Evolutionary conservation across 1,140 invertebrate genomes (phyloP).

Genomic region (Drepana arcuata): DNA sequence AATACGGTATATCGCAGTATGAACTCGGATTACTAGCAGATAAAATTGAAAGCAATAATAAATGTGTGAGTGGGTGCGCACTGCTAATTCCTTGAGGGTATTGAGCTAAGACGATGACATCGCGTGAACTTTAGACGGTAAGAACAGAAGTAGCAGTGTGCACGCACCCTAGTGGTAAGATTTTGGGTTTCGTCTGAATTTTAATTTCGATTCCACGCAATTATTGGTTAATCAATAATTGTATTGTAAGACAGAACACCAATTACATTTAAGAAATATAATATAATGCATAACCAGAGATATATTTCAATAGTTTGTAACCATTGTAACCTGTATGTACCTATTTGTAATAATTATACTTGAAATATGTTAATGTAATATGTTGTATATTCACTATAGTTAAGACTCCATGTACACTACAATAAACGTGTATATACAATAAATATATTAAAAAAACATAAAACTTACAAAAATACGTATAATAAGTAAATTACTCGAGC

Average conservation of each 20-base stretch:
- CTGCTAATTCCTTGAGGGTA: no score
- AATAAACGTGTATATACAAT: neutral
- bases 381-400: neutral
- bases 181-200: no score
- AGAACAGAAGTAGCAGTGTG: no score
- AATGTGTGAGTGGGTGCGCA: no score
- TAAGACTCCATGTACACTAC: neutral
- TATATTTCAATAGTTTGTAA: neutral
- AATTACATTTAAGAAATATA: neutral
- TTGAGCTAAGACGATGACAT: no score
- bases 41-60: no score
- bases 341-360: neutral
- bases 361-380: neutral
- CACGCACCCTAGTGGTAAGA: no score
- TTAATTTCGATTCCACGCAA: no score
- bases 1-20: no score
- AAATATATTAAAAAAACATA: neutral
- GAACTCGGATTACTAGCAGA: no score
- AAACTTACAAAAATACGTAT: neutral
- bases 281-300: neutral
- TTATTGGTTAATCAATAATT: no score
- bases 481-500: neutral
- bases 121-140: no score
- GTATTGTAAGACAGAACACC: conserved; percentile 1
- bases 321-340: neutral